Percentiles rank a stretch among this genome's conserved stretches.
These are phyloP conservation scores for Valencia hispanica DNA, from an alignment of 2,797 vertebrate genomes.

Conservation along the genomic window DNA sequence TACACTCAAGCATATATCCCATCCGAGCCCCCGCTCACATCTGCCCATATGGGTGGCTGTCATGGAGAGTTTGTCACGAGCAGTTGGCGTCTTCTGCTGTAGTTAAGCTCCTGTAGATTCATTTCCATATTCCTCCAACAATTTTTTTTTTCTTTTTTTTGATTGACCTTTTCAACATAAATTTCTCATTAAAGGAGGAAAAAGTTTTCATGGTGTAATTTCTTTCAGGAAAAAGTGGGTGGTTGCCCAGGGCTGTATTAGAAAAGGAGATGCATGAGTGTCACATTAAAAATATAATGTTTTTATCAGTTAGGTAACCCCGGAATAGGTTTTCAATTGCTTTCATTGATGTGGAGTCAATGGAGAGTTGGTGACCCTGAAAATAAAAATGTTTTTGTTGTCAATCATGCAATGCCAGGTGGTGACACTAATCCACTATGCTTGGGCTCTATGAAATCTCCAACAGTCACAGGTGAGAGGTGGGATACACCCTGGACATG, in stretches of 20 bases:
- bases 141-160: not conserved
- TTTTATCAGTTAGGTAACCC: not conserved
- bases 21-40: conserved; percentile 28
- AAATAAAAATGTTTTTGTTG: not conserved
- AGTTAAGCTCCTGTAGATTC: not conserved
- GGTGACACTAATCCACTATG: not conserved
- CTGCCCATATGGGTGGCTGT: conserved; percentile 45
- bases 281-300: not conserved
- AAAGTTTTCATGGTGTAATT: not conserved
- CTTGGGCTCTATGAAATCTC: not conserved
- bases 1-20: conserved; percentile 35
- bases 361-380: not conserved
- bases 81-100: conserved; percentile 23
- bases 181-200: not conserved
- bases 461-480: not conserved
- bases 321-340: not conserved
- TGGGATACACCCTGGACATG: not conserved
- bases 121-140: conserved; percentile 1
- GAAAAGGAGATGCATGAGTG: not conserved
- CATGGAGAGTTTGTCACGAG: conserved; percentile 19
- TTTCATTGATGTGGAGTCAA: too few relatives aligned
- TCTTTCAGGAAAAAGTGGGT: not conserved
- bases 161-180: not conserved
- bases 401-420: not conserved
- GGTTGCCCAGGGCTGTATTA: not conserved